Percentiles rank a stretch among this genome's conserved stretches.
Evolutionary conservation across 2,888 invertebrate species (phyloP).

Genomic region (Dasypolia templi): DNA sequence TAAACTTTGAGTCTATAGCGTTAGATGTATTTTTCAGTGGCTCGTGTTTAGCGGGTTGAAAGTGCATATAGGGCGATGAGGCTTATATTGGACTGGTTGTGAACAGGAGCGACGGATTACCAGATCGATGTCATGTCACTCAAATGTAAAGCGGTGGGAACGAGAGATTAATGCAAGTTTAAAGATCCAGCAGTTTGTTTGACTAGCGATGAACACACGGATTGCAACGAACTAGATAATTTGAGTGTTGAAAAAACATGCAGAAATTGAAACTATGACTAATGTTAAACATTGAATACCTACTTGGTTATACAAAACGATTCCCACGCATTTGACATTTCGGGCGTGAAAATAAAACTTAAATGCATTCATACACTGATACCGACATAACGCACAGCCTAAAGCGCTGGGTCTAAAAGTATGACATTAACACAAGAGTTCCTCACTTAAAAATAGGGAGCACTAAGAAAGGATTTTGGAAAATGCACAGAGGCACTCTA

Average conservation of each 20-base stretch:
- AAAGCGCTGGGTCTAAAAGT: no score
- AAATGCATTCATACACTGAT: no score
- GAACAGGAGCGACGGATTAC: slow-evolving; percentile 75
- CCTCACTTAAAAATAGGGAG: no score
- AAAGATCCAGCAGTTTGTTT: slow-evolving; percentile 38
- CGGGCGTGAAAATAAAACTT: no score
- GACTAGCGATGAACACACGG: slow-evolving; percentile 39
- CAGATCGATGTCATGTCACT: slow-evolving; percentile 77
- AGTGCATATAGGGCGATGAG: slow-evolving; percentile 58
- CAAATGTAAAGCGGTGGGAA: slow-evolving; percentile 70
- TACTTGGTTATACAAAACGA: no score
- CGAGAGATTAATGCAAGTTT: slow-evolving; percentile 56
- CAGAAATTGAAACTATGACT: background rate
- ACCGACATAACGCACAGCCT: no score
- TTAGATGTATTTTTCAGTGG: slow-evolving; percentile 28
- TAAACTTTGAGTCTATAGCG: background rate
- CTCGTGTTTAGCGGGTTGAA: slow-evolving; percentile 34
- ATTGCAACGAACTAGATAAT: slow-evolving; percentile 34
- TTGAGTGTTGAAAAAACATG: background rate
- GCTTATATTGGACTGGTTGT: slow-evolving; percentile 62
- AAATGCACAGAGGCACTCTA: no score
- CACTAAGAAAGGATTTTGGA: no score
- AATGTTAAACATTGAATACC: background rate
- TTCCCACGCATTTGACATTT: no score
- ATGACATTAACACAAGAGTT: no score